phyloP scores from a whole-genome alignment of 2,113 vertebrate genomes.

The Platysternon megacephalum region DNA sequence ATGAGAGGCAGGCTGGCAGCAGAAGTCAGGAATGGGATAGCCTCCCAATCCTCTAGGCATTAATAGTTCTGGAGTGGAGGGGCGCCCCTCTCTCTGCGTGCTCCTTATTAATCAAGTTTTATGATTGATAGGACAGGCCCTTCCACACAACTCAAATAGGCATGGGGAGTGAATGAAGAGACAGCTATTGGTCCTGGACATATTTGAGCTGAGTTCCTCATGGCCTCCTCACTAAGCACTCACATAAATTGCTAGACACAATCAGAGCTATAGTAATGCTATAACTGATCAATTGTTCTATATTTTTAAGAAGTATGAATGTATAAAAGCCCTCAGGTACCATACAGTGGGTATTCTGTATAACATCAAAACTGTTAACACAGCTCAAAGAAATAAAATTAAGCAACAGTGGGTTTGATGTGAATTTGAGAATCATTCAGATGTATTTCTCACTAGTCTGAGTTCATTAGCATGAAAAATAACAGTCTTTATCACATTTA shows the following conservation, averaged over 20 bases:
- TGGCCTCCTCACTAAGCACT: background rate
- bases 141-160: background rate
- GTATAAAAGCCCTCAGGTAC: background rate
- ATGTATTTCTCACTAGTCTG: slow-evolving; percentile 25
- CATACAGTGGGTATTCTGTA: background rate
- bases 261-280: background rate
- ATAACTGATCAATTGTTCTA: rapidly evolving
- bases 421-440: slow-evolving; percentile 40
- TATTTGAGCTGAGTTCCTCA: background rate
- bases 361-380: background rate
- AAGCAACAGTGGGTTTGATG: slow-evolving; percentile 34
- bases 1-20: background rate
- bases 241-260: rapidly evolving
- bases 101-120: background rate
- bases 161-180: background rate
- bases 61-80: background rate
- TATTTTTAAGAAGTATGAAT: background rate
- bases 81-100: rapidly evolving
- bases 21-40: background rate
- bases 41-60: background rate
- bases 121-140: background rate
- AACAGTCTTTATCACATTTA: slow-evolving; percentile 37
- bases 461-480: slow-evolving; percentile 71
- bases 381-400: slow-evolving; percentile 46
- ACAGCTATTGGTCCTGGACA: background rate